phyloP scores from a whole-genome alignment of 2,888 invertebrate genomes.

The Empis stercorea region DNA sequence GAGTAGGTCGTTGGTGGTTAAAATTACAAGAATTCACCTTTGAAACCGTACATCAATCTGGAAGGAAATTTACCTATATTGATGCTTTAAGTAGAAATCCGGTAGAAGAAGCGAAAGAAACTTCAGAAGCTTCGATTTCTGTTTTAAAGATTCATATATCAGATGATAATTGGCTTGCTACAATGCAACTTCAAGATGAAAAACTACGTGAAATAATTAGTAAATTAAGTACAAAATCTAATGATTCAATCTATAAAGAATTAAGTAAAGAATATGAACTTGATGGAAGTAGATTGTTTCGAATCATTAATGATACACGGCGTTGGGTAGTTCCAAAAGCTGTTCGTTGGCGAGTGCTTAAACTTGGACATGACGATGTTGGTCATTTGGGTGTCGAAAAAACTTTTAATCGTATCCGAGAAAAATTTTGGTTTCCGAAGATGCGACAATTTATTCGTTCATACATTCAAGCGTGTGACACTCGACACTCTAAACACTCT shows the following conservation, averaged over 20 bases:
- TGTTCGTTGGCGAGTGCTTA: conserved; percentile 13
- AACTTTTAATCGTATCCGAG: conserved; percentile 12
- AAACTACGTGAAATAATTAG: not conserved
- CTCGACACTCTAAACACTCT: no score
- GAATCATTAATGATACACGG: conserved; percentile 1
- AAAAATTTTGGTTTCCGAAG: conserved; percentile 15
- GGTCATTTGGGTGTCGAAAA: conserved; percentile 15
- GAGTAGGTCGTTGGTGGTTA: conserved; percentile 25
- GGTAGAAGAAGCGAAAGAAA: conserved; percentile 2
- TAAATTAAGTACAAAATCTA: not conserved
- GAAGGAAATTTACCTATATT: conserved; percentile 1
- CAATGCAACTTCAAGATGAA: conserved; percentile 4
- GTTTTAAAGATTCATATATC: not conserved
- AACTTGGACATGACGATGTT: conserved; percentile 14
- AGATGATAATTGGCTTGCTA: conserved; percentile 6
- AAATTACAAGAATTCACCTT: conserved; percentile 4
- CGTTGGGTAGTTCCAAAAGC: conserved; percentile 13
- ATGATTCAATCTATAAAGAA: not conserved
- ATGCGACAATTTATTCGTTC: not conserved
- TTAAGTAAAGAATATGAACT: not conserved
- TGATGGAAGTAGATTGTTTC: conserved; percentile 9
- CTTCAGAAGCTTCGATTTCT: not conserved
- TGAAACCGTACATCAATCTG: not conserved
- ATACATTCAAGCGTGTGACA: no score
- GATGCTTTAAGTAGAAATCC: conserved; percentile 4